Conservation (phyloP, 2,888 invertebrate genomes). For the Hanleya hanleyi region DNA sequence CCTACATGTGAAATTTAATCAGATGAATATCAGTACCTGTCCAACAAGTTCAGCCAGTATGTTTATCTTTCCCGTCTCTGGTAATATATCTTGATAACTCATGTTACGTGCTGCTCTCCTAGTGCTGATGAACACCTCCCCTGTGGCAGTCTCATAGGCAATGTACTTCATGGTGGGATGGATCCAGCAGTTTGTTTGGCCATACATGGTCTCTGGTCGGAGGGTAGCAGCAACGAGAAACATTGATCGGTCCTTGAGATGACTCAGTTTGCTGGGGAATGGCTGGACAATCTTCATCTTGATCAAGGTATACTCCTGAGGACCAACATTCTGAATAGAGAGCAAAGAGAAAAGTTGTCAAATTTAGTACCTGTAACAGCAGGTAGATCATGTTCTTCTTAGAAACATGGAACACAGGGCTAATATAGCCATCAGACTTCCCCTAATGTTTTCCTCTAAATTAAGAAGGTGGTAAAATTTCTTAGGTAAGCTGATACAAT, state of each 20-base stretch:
- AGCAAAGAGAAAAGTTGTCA: too few relatives aligned
- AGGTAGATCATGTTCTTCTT: too few relatives aligned
- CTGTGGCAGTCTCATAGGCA: constrained; percentile 82
- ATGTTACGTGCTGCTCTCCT: constrained; percentile 93
- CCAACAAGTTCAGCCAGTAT: constrained; percentile 77
- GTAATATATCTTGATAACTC: constrained; percentile 93
- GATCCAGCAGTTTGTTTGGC: constrained; percentile 99
- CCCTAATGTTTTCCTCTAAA: too few relatives aligned
- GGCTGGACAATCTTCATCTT: constrained; percentile 91
- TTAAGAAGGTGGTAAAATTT: too few relatives aligned
- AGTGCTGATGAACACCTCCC: constrained; percentile 89
- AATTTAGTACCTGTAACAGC: too few relatives aligned
- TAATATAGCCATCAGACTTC: too few relatives aligned
- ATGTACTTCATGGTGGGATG: constrained; percentile 96
- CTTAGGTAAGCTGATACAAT: too few relatives aligned
- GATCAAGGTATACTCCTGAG: constrained; percentile 97
- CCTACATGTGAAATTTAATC: neutral
- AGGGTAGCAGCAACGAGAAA: constrained; percentile 96
- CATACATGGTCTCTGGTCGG: constrained; percentile 99
- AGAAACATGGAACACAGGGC: too few relatives aligned
- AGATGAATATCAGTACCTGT: constrained; percentile 55
- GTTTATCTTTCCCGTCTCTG: constrained; percentile 84
- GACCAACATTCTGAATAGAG: constrained; percentile 94
- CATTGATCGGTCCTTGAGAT: constrained; percentile 72
- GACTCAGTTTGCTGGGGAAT: constrained; percentile 79